Base-by-base conservation (phyloP, 2,113 vertebrate species). In the Nasalis larvatus region DNA sequence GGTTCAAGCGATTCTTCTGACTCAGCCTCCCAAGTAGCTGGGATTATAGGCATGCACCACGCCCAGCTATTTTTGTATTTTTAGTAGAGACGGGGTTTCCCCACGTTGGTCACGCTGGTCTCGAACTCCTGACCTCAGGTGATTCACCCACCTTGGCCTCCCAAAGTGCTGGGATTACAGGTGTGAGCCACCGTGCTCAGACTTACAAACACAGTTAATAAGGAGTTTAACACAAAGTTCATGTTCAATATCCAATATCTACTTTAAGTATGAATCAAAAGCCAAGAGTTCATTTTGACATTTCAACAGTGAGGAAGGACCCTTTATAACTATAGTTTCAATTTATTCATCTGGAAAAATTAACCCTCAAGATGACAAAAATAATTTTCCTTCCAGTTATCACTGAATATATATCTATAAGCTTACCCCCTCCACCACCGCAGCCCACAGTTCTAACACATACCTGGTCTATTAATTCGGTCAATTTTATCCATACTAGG, bases 401-500 rank as follows among this genome's bases (percentile, higher is more conserved):
- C 52, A 45, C 66, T 78, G 63, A 73, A 69, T 11, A 80, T 40
- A 58, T 95, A 52, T 8, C 23, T 66, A 68, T 45, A 92, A 90
- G 91, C 20, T 27, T 0, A 0, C 0, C 0, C 17, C 47, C 32
- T 47, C 18, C 27, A n/a, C 23, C 14, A 37, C 21, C 77, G 32
- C 58, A 30, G n/a, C 25, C 84, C 74, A 91, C 21, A 77, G 84
- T 42, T 88, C 47, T n/a, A 32, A 66, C 78, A 99, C 99, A 2
- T 99, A 99, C 99, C 99, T 99, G 99, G 98, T 99, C 99, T 99
- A 95, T 98, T 99, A 87, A 99, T 98, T 95, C 99, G 99, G 98
- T 99, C 99, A n/a, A 99, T 98, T 98, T 99, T 99, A 98, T 99
- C 99, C 99, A 99, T 98, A 97, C 99, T 99, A 25, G 99, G 98